A percentile compares a stretch with the other conserved stretches of the same genome.
These are phyloP conservation scores for Lithosia quadra DNA, from an alignment of 2,888 invertebrate genomes.

Conservation along the genomic window DNA sequence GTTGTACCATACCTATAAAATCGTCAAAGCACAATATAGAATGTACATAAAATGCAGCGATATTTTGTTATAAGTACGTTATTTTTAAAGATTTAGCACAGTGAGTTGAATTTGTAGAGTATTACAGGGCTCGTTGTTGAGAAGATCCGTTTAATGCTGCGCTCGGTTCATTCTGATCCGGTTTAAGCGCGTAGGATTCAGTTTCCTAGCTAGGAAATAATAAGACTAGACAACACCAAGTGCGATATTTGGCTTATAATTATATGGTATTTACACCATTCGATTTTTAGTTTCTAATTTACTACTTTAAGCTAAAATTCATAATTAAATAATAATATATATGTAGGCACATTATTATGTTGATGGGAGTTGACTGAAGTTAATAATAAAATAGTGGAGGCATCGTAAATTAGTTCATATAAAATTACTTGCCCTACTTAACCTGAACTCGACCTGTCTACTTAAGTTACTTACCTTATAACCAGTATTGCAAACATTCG, in stretches of 20 bases:
- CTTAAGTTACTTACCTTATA: no score
- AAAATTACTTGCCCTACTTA: no score
- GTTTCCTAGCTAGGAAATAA: slow-evolving; percentile 59
- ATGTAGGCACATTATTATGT: no score
- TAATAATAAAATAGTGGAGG: no score
- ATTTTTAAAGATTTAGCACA: slow-evolving; percentile 53
- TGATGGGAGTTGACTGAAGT: no score
- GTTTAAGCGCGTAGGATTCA: slow-evolving; percentile 65
- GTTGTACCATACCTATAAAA: slow-evolving; percentile 15
- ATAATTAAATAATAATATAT: no score
- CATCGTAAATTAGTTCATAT: no score
- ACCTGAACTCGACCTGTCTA: no score
- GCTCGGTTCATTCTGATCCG: slow-evolving; percentile 63
- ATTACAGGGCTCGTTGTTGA: slow-evolving; percentile 58
- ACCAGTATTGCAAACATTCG: no score
- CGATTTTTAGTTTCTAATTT: slow-evolving; percentile 18
- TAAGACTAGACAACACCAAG: slow-evolving; percentile 54
- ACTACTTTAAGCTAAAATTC: not conserved
- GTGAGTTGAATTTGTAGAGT: slow-evolving; percentile 59
- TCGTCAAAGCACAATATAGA: slow-evolving; percentile 11
- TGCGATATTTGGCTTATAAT: slow-evolving; percentile 46
- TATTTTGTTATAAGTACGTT: slow-evolving; percentile 41
- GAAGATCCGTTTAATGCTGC: slow-evolving; percentile 66
- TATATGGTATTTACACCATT: slow-evolving; percentile 31
- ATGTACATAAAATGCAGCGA: slow-evolving; percentile 19